A percentile compares a stretch with the other conserved stretches of the same genome.
Evolutionary conservation across 2,888 invertebrate species (phyloP).

Genomic region (Muschampia plurimacula): DNA sequence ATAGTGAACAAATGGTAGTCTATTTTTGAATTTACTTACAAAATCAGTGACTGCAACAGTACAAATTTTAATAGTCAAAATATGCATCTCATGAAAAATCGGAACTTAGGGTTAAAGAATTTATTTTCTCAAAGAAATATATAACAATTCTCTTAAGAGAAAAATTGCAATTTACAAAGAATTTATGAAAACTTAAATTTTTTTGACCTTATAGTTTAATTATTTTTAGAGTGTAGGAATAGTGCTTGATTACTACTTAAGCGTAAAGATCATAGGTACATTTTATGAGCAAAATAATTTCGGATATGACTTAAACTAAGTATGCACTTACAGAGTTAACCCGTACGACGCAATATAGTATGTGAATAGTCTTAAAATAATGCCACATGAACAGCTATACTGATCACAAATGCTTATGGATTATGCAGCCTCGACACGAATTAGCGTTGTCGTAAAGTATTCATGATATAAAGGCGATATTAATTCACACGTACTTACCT

Average conservation of each 20-base stretch:
- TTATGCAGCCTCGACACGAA: conserved; percentile 79
- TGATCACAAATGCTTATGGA: conserved; percentile 66
- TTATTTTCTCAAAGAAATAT: no score
- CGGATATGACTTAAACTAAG: background rate
- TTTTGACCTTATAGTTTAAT: no score
- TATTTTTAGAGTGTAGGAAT: no score
- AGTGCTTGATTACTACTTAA: background rate
- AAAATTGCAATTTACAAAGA: no score
- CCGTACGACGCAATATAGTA: conserved; percentile 15
- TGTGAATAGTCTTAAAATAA: conserved; percentile 39
- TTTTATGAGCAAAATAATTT: background rate
- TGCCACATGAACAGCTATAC: conserved; percentile 57
- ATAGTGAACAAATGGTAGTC: background rate
- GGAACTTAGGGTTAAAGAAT: no score
- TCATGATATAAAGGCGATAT: conserved; percentile 54
- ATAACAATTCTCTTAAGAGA: no score
- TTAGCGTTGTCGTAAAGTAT: conserved; percentile 75
- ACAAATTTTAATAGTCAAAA: background rate
- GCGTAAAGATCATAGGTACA: no score
- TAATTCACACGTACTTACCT: conserved; percentile 42
- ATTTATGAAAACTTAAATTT: no score
- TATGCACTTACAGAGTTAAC: conserved; percentile 10
- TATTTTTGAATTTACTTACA: background rate
- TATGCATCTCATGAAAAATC: background rate
- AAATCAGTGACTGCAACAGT: background rate